Percentiles rank a stretch among this genome's conserved stretches.
phyloP scores from a whole-genome alignment of 2,888 invertebrate species.

The Rhimphoctona megacephalus region DNA sequence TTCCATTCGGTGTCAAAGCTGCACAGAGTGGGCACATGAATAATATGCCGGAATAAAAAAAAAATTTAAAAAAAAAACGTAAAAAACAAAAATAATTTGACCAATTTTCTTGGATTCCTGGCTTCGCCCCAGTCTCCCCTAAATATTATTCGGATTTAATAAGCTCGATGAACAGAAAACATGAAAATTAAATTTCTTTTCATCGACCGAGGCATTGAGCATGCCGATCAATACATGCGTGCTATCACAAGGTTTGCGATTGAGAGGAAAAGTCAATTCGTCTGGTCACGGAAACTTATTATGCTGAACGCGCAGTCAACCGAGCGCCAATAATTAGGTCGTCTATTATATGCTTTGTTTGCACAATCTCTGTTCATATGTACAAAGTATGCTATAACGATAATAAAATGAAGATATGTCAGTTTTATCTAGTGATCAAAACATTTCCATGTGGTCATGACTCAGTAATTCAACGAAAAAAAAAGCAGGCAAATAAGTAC shows the following conservation, averaged over 20 bases:
- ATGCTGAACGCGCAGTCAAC: conserved; percentile 70
- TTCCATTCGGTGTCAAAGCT: not conserved
- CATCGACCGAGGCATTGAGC: not conserved
- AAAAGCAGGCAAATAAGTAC: not conserved
- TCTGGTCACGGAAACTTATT: conserved; percentile 46
- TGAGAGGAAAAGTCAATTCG: conserved; percentile 57
- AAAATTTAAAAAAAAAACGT: not conserved
- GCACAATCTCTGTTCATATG: conserved; percentile 46
- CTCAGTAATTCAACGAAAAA: not conserved
- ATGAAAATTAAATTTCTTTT: not conserved
- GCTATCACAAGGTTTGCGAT: conserved; percentile 43
- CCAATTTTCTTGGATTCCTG: not conserved
- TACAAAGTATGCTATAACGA: conserved; percentile 6
- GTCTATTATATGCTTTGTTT: conserved; percentile 54
- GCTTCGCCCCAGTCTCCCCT: too few species aligned
- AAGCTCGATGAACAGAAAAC: not conserved
- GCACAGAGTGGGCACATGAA: not conserved
- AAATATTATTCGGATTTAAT: not conserved
- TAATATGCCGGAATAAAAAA: not conserved
- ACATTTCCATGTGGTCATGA: conserved; percentile 11
- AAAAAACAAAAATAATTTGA: not conserved
- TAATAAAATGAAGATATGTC: conserved; percentile 33
- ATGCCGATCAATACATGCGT: not conserved
- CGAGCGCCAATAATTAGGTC: conserved; percentile 72
- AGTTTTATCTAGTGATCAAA: conserved; percentile 13